Conservation (phyloP, 2,797 vertebrate genomes). For the Eospalax fontanierii region DNA sequence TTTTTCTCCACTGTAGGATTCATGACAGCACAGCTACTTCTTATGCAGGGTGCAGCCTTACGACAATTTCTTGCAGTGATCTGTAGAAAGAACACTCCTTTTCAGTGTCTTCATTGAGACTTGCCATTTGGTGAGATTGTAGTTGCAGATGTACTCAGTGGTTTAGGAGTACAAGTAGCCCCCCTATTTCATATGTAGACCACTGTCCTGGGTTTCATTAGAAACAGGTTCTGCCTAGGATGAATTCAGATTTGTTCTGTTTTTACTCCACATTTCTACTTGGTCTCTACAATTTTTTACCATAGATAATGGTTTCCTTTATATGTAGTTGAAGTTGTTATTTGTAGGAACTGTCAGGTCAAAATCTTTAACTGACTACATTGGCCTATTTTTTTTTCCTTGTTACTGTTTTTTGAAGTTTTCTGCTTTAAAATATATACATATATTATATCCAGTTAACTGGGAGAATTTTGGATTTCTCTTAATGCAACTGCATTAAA, state of each 20-base stretch:
- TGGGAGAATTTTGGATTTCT: constrained; percentile 82
- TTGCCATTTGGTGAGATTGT: constrained; percentile 17
- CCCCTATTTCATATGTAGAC: constrained; percentile 46
- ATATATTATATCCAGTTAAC: constrained; percentile 72
- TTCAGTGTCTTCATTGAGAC: constrained; percentile 36
- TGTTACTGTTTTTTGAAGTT: constrained; percentile 64
- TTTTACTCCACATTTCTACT: constrained; percentile 81
- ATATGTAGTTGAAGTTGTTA: constrained; percentile 80
- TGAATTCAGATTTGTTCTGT: not conserved
- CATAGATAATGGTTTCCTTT: constrained; percentile 85
- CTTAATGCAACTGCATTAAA: constrained; percentile 81
- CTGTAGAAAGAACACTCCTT: constrained; percentile 65
- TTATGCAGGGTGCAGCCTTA: constrained; percentile 85
- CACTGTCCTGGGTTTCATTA: not conserved
- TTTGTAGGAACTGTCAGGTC: constrained; percentile 84
- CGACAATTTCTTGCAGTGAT: constrained; percentile 68
- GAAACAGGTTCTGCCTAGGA: constrained; percentile 58
- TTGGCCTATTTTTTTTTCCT: constrained; percentile 80
- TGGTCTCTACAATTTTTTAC: constrained; percentile 83
- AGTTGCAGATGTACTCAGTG: not conserved
- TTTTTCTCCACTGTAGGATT: constrained; percentile 75
- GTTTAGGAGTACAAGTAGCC: not conserved
- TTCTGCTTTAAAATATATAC: constrained; percentile 87
- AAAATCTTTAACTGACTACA: constrained; percentile 84
- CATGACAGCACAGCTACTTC: constrained; percentile 81